A percentile compares a stretch with the other conserved stretches of the same genome.
These are phyloP conservation scores for Drosophila paramelanica DNA, from an alignment of 2,888 invertebrate species.

Conservation along the genomic window DNA sequence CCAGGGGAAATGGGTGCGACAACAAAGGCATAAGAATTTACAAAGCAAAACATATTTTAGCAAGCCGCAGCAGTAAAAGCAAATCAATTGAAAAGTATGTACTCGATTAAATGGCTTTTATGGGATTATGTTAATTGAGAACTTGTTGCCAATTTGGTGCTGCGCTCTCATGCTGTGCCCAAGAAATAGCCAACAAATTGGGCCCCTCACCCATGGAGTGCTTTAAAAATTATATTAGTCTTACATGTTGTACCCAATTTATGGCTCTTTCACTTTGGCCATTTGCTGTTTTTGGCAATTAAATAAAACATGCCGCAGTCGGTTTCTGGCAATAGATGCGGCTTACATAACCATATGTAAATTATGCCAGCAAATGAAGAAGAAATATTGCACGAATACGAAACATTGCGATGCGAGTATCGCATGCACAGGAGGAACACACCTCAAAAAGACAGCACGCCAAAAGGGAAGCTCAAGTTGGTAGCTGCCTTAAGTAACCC, in stretches of 20 bases:
- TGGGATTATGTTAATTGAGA: constrained; percentile 30
- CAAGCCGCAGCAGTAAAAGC: background rate
- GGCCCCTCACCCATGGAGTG: constrained; percentile 21
- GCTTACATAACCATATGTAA: constrained; percentile 77
- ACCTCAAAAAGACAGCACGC: constrained; percentile 59
- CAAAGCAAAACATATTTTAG: constrained; percentile 14
- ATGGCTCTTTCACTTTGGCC: constrained; percentile 51
- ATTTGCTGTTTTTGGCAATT: constrained; percentile 65
- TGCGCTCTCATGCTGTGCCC: constrained; percentile 36
- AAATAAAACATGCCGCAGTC: constrained; percentile 74
- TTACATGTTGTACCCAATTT: constrained; percentile 60
- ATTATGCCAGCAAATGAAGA: constrained; percentile 76
- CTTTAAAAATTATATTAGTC: constrained; percentile 48
- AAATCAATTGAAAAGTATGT: constrained; percentile 34
- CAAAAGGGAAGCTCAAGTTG: constrained; percentile 48
- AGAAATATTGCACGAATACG: constrained; percentile 67
- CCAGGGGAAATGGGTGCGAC: constrained; percentile 59
- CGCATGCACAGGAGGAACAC: constrained; percentile 64
- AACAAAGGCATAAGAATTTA: constrained; percentile 24
- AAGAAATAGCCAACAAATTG: constrained; percentile 34
- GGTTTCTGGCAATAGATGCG: constrained; percentile 51
- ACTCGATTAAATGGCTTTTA: constrained; percentile 24
- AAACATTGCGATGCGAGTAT: constrained; percentile 27
- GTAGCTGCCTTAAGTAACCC: constrained; percentile 44
- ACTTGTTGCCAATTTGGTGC: constrained; percentile 27